Percentiles rank a stretch among this genome's conserved stretches.
phyloP scores from a whole-genome alignment of 2,797 vertebrate genomes.

The Mustela erminea region DNA sequence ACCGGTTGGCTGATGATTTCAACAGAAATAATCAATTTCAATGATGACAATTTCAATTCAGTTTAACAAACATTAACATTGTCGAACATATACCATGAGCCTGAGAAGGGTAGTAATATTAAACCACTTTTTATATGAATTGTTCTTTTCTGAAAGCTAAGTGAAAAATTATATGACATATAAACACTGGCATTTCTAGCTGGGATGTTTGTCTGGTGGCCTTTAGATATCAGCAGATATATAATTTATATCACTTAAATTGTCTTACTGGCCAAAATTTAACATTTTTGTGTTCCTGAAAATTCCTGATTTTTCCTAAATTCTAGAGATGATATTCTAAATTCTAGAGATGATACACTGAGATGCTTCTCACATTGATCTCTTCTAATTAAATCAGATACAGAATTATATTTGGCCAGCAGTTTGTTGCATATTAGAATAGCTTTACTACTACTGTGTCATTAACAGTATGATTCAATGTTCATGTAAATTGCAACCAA shows the following conservation, averaged over 20 bases:
- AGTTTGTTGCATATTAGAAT: background rate
- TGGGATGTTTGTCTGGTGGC: background rate
- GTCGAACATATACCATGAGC: background rate
- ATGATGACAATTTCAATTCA: background rate
- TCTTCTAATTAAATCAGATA: background rate
- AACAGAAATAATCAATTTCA: background rate
- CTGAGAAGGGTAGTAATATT: background rate
- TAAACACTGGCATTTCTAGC: background rate
- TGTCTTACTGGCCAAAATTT: background rate
- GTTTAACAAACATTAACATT: background rate
- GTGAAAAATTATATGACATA: background rate
- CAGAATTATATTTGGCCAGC: background rate
- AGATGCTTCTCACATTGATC: background rate
- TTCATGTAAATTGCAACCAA: background rate
- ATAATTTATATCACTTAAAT: background rate
- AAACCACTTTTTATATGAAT: background rate
- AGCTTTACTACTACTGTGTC: background rate
- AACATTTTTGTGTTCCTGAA: background rate
- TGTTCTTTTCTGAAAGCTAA: background rate
- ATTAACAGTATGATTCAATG: background rate
- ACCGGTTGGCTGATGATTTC: background rate
- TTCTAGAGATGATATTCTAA: background rate
- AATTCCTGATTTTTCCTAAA: background rate
- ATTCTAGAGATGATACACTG: background rate
- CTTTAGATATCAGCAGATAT: background rate